Evolutionary conservation across 2,888 invertebrate species (phyloP).

Genomic region (Drosophila paramelanica): DNA sequence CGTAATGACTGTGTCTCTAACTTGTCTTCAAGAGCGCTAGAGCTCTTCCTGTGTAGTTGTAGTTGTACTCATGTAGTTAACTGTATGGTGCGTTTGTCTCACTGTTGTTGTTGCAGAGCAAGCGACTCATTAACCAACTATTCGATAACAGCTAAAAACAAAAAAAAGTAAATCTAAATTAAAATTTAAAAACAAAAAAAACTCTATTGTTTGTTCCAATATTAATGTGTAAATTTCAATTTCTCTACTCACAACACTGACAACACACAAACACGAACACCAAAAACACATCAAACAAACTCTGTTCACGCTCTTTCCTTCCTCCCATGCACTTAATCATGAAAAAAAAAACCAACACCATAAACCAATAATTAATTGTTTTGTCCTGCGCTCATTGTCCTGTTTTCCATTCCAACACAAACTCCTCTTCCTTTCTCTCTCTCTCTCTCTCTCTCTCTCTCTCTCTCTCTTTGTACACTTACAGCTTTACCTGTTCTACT

Average conservation of each 20-base stretch:
- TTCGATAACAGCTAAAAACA: conserved; percentile 9
- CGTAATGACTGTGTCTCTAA: conserved; percentile 24
- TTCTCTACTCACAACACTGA: conserved; percentile 81
- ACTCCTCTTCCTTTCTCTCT: conserved; percentile 32
- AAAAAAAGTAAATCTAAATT: conserved; percentile 20
- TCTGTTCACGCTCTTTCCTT: conserved; percentile 25
- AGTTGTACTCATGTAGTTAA: conserved; percentile 21
- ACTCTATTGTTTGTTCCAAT: conserved; percentile 62
- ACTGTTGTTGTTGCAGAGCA: conserved; percentile 22
- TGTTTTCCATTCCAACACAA: conserved; percentile 25
- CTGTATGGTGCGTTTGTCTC: conserved; percentile 55
- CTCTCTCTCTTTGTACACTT: conserved; percentile 78
- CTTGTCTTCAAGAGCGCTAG: conserved; percentile 14
- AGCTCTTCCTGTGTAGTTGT: conserved; percentile 27
- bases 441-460: conserved; percentile 52
- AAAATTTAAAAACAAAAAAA: conserved; percentile 18
- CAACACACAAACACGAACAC: conserved; percentile 50
- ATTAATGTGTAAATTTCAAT: conserved; percentile 78
- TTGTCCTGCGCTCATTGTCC: conserved; percentile 33
- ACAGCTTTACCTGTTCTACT: conserved; percentile 85
- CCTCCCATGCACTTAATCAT: conserved; percentile 16
- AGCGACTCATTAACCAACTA: conserved; percentile 26
- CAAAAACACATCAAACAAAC: conserved; percentile 23
- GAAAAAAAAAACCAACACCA: not conserved
- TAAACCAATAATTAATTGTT: conserved; percentile 31